Evolutionary conservation across 2,797 vertebrate genomes (phyloP), one percentile per base, ranked within the genome.

Genomic region (Gobionotothen gibberifrons): DNA sequence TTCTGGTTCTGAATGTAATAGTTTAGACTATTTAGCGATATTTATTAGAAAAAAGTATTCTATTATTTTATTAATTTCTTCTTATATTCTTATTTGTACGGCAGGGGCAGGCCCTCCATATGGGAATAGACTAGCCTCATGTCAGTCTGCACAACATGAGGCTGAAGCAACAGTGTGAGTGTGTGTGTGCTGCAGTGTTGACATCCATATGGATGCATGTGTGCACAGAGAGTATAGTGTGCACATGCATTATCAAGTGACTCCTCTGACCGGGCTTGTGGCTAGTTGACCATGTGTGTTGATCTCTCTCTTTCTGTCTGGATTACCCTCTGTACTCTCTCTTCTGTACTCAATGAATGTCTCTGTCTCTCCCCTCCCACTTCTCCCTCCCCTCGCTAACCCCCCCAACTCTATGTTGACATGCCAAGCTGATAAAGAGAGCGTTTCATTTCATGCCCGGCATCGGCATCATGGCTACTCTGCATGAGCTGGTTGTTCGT

Each of bases 371-470:
- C 39, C 0, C 40, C 42, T 14, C 3, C 3, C 32, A 10, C 60
- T 26, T 3, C 2, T 1, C 15, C 0, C 17, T 5, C 8, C 8
- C 39, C 22, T 36, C 32, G 6, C 32, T 36, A 6, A 36, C 12
- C n/a, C 4, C 42, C 12, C 60, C 3, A 26, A 14, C 42, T 39
- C 59, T 70, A 55, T 72, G 62, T 65, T 62, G 76, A 81, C 69
- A 22, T 67, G 79, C 76, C 69, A 59, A 61, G 74, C 68, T 66
- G 75, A 80, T 85, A 69, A 85, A 85, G 82, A 82, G 71, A 83
- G 67, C 29, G 68, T 87, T 89, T 88, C 85, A 86, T 89, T 83
- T 70, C 76, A 59, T 77, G 78, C 72, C 57, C 66, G 3, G 32
- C 73, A 47, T 77, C 66, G 11, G 67, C 71, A 46, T 81, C 74